Base-by-base conservation (phyloP, 2,797 vertebrate genomes). In the Propithecus perrieri region DNA sequence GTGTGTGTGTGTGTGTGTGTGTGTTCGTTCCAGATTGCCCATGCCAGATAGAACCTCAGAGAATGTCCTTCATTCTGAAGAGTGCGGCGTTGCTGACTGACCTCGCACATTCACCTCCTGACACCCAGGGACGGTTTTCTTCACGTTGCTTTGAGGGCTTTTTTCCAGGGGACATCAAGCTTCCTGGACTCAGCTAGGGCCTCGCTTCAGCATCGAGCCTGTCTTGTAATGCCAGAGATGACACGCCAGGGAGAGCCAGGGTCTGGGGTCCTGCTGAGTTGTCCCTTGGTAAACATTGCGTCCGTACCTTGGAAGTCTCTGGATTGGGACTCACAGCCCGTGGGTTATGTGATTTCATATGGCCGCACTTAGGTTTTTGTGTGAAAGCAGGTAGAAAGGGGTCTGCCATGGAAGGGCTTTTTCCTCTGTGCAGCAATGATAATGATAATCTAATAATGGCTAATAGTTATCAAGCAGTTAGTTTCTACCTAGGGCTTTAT, bases 341-440 rank as follows among this genome's bases (percentile, higher is more conserved):
- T 1, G 0, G 35, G 20, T 46, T 35, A 30, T 7, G 0, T 67
- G 24, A 41, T 13, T 20, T 59, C 41, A 41, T 38, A 43, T 43
- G 71, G 86, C 84, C 4, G 0, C 55, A 9, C 5, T 7, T 41
- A 18, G 0, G 5, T 33, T 33, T 55, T 7, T 17, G 3, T 15
- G n/a, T 20, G 33, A 59, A 61, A 53, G 81, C 46, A 38, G 63
- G 9, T 6, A n/a, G n/a, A 50, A 71, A 17, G 35, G 43, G 53
- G 57, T 26, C 53, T 28, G 0, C 74, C 4, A 0, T 2, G 22
- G 87, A 33, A 35, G n/a, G 48, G n/a, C 55, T 1, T 18, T 41
- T 74, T 72, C 65, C 90, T 72, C 61, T 63, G 55, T 11, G 7
- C 33, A 33, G n/a, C 46, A 69, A 15, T 4, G 41, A 5, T 22